A percentile compares a stretch with the other conserved stretches of the same genome.
Conservation (phyloP, 2,113 vertebrate genomes). For the Melanerpes aurifrons region DNA sequence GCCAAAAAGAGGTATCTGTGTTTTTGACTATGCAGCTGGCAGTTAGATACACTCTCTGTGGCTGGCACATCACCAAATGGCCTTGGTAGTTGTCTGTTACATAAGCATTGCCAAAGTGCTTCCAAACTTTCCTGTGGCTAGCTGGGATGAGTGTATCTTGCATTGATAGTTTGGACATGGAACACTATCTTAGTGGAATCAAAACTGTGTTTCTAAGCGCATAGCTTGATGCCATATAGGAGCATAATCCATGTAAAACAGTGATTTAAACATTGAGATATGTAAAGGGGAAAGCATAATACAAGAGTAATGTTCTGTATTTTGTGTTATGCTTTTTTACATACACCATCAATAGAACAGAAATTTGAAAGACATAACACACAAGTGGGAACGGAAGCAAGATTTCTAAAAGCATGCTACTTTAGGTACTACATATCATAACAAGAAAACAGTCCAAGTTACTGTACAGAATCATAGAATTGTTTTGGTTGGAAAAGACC, state of each 20-base stretch:
- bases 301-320: not conserved
- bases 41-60: not conserved
- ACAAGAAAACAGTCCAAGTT: not conserved
- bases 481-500: too few species aligned
- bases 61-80: not conserved
- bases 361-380: not conserved
- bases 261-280: not conserved
- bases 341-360: not conserved
- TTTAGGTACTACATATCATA: fast-evolving
- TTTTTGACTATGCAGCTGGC: conserved; percentile 2
- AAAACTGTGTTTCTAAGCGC: not conserved
- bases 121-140: not conserved
- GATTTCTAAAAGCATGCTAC: not conserved
- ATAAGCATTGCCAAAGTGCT: not conserved
- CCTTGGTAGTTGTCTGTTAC: not conserved
- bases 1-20: conserved; percentile 36
- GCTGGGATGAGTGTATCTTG: not conserved
- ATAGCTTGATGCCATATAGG: not conserved
- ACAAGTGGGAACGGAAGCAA: not conserved
- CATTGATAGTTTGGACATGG: not conserved
- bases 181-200: not conserved
- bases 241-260: not conserved
- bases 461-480: not conserved
- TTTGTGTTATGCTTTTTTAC: not conserved
- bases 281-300: not conserved